Evolutionary conservation across 2,797 vertebrate species (phyloP), one percentile per base, ranked within the genome.

Genomic region (Leucoraja ocellata): DNA sequence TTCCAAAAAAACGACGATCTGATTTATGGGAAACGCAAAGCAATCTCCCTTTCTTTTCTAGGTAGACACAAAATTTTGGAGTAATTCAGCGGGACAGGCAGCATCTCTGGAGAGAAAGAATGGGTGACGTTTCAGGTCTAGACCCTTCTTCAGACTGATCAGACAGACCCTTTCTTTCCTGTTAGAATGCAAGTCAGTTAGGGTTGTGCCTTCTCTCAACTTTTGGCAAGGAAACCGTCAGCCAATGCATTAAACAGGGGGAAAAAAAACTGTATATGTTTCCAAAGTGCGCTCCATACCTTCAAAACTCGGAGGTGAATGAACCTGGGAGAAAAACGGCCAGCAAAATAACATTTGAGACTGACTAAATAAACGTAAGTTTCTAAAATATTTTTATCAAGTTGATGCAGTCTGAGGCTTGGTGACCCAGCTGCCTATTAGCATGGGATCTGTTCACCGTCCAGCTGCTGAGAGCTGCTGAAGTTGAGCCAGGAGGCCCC

Each of bases 401-500:
- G 84, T 88, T 63, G 61, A 63, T 88, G 13, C 84, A 88, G 61
- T 36, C 84, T 65, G 61, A 68, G 63, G 84, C 68, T 61, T 88
- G 63, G 61, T 88, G 84, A 88, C 84, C 84, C 32, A 88, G 63
- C 84, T 88, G 63, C 61, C 84, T 68, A 68, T 88, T 68, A 88
- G 84, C 84, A 36, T 18, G 84, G 63, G 63, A 68, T 88, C 61
- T 88, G 84, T 88, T 88, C 84, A 88, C 61, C 84, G 84, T 68
- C 84, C 84, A 88, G 84, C 84, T 88, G 84, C n/a, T 68, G 84
- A 68, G 84, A 65, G n/a, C 83, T n/a, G 61, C 83, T 86, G 83
- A 32, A 63, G 6, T n/a, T 68, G 84, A 36, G 84, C 84, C 84
- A 88, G 84, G 61, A 65, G 63, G 63, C 84, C 84, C 61, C 84